phyloP scores from a whole-genome alignment of 2,113 vertebrate genomes.

The Thalassarche chlororhynchos region DNA sequence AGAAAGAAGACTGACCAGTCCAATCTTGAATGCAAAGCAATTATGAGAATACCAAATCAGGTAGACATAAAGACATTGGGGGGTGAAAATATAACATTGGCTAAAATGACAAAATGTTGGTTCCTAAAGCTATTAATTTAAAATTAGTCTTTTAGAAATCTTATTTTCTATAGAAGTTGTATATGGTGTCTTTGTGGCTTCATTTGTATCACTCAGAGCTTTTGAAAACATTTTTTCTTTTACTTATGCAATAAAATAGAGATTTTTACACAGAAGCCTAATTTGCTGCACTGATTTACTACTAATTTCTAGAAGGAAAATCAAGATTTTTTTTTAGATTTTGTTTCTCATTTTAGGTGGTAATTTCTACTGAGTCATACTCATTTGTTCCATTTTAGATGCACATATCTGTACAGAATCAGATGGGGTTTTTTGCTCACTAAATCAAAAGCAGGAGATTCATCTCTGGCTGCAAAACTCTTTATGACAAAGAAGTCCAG shows the following conservation, averaged over 20 bases:
- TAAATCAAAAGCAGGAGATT: neutral
- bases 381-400: neutral
- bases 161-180: neutral
- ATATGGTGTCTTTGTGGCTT: neutral
- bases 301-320: neutral
- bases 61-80: neutral
- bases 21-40: neutral
- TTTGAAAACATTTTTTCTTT: neutral
- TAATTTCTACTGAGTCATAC: neutral
- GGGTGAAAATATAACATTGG: neutral
- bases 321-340: neutral
- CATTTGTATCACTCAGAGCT: neutral
- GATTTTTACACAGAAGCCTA: neutral
- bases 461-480: neutral
- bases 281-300: neutral
- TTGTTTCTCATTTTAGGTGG: neutral
- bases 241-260: neutral
- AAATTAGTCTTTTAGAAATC: neutral
- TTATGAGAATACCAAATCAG: neutral
- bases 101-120: neutral
- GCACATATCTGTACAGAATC: neutral
- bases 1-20: neutral
- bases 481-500: neutral
- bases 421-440: accelerated
- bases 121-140: neutral